Conservation (phyloP, 2,888 invertebrate genomes). For the Falcaria lacertinaria region DNA sequence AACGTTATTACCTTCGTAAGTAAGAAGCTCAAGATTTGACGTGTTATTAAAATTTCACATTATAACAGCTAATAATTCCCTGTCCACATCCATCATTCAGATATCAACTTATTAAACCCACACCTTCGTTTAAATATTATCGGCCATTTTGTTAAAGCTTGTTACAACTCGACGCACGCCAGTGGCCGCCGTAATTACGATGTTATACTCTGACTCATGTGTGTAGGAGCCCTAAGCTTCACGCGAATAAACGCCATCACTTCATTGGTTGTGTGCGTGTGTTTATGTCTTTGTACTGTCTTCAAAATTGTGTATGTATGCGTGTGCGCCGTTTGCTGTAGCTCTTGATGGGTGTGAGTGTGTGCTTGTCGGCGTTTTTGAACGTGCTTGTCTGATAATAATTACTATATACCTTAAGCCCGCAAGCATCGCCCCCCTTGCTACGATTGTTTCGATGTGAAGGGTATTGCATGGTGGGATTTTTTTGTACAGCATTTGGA, state of each 20-base stretch:
- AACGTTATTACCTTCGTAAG: constrained; percentile 1
- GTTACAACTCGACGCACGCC: constrained; percentile 77
- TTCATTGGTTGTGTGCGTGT: constrained; percentile 26
- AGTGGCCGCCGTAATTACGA: constrained; percentile 75
- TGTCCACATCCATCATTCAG: constrained; percentile 41
- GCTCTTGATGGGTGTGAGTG: constrained; percentile 29
- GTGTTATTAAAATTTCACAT: constrained; percentile 8
- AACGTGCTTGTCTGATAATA: constrained; percentile 70
- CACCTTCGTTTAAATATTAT: constrained; percentile 61
- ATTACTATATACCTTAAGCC: constrained; percentile 76
- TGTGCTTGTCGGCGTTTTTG: constrained; percentile 70
- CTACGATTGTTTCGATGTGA: constrained; percentile 12
- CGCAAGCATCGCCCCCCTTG: constrained; percentile 43
- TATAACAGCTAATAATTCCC: constrained; percentile 33
- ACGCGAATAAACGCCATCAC: constrained; percentile 44
- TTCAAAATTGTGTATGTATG: constrained; percentile 10
- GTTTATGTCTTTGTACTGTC: constrained; percentile 14
- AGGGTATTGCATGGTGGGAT: background rate
- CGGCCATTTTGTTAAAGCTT: constrained; percentile 77
- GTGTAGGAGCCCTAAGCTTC: constrained; percentile 37
- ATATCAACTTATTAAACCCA: constrained; percentile 53
- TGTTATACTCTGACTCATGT: constrained; percentile 43
- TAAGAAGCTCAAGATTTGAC: constrained; percentile 1
- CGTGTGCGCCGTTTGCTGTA: constrained; percentile 21
- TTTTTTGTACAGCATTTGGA: background rate